phyloP scores from a whole-genome alignment of 2,113 vertebrate species.

The Caloenas nicobarica region DNA sequence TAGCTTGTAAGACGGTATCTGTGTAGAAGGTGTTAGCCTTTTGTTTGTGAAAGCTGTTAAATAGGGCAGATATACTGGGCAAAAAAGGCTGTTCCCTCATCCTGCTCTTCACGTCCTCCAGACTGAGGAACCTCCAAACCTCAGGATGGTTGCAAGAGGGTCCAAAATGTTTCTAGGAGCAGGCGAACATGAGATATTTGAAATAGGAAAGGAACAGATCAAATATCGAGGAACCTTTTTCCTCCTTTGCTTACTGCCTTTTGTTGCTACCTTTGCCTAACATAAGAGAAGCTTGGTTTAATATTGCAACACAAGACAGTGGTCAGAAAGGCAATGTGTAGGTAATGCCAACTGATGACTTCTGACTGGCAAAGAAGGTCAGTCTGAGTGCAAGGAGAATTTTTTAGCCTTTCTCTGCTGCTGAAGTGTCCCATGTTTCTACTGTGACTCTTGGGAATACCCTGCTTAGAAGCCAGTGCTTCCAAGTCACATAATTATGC shows the following conservation, averaged over 20 bases:
- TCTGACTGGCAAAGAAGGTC: neutral
- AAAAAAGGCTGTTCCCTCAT: accelerated
- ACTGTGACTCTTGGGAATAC: neutral
- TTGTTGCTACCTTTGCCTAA: neutral
- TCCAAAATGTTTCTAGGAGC: neutral
- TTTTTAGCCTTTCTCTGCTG: neutral
- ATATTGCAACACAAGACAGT: neutral
- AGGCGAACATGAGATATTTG: neutral
- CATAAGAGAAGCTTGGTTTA: neutral
- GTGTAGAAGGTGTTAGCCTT: neutral
- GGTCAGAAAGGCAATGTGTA: neutral
- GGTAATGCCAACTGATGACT: neutral
- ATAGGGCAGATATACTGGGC: neutral
- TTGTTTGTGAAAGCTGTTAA: neutral
- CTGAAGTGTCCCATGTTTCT: neutral
- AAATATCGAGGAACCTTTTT: neutral
- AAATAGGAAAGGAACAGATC: neutral
- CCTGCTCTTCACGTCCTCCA: neutral
- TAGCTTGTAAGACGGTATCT: neutral
- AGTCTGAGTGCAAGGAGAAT: neutral
- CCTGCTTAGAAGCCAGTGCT: neutral
- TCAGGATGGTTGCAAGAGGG: neutral
- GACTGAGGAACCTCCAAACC: neutral
- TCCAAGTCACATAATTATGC: neutral
- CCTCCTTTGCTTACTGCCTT: neutral